Base-by-base conservation (phyloP, 2,888 invertebrate species). In the Tenthredo amoena region DNA sequence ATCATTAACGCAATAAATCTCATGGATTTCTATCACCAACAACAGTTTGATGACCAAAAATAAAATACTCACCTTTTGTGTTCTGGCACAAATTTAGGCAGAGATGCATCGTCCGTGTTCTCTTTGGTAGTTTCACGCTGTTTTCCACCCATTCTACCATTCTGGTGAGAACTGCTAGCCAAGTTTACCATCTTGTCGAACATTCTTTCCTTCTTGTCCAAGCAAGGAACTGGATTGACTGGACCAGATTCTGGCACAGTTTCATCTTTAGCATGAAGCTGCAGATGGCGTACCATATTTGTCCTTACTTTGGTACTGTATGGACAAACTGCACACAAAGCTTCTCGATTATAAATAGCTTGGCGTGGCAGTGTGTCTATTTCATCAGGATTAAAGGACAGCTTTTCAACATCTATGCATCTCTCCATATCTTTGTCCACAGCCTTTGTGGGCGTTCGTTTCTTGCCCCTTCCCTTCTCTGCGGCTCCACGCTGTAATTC, bases 141-240 rank as follows among this genome's bases (percentile, higher is more conserved):
- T 21, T 89, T 89, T 4, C 92, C 92, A 10, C 94, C 93, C 94
- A 94, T 94, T 65, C 94, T 91, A 2, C 94, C 91, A 21, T 91
- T 91, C 55, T 93, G 92, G 85, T 93, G 93, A 0, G 96, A 97
- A 88, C 96, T 97, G n/a, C 96, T 96, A 0, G 98, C 97, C 26
- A 97, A 94, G 92, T 98, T 98, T 0, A 96, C 95, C 98, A 98
- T 98, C 92, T 96, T 97, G 92, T 98, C 97, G 90, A 97, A 98
- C 95, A 97, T 97, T 88, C 95, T 96, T 91, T 97, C 97, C 87
- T 96, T 96, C 65, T 96, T 96, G 88, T 96, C 96, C 58, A 97
- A 94, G 91, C 96, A 97, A 0, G 97, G 97, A 7, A 98, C 97
- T 0, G 97, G 97, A 94, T 98, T 98, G 0, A 97, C 96, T 0